These are phyloP conservation scores for Megaceryle maxima DNA, from an alignment of 2,113 vertebrate species.

Conservation along the genomic window DNA sequence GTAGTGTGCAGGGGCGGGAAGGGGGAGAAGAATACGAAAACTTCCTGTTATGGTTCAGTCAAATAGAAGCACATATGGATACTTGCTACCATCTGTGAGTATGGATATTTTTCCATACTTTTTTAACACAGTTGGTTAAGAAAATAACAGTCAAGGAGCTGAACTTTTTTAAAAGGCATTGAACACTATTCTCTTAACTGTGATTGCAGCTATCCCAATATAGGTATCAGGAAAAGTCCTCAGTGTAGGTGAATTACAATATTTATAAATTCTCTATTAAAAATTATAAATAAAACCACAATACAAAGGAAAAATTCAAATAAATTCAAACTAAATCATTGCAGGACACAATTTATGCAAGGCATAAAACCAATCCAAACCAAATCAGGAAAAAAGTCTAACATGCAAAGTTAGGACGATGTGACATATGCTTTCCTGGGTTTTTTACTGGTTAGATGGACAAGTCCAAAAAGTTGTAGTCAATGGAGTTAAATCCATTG, in stretches of 20 bases:
- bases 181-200: neutral
- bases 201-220: neutral
- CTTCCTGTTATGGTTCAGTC: slow-evolving; percentile 20
- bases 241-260: neutral
- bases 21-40: neutral
- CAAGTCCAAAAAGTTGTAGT: no score
- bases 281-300: neutral
- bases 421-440: no score
- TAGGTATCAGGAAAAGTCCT: neutral
- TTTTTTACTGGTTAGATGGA: no score
- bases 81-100: slow-evolving; percentile 15
- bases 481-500: no score
- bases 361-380: neutral
- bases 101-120: neutral
- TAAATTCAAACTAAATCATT: neutral
- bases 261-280: no score
- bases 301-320: neutral
- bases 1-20: neutral
- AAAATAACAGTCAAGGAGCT: neutral
- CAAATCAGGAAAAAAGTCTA: neutral
- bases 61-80: slow-evolving; percentile 16
- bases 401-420: neutral
- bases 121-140: slow-evolving; percentile 15
- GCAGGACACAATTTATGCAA: neutral
- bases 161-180: neutral